Conservation (phyloP, 2,797 vertebrate species). For the Arctocebus calabarensis region DNA sequence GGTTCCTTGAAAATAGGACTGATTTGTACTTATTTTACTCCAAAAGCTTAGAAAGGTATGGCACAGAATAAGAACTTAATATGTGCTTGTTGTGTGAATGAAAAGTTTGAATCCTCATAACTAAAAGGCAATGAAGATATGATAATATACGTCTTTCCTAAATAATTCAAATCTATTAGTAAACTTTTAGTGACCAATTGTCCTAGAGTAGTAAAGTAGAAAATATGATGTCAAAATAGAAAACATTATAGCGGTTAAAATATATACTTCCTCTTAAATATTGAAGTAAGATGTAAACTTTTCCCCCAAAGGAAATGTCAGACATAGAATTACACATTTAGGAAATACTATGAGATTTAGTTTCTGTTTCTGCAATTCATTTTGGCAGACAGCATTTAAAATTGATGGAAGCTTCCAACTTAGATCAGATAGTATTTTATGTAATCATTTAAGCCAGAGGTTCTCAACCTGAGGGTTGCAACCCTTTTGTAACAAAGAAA, state of each 20-base stretch:
- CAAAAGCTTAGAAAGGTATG: background rate
- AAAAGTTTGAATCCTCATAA: background rate
- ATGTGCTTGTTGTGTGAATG: background rate
- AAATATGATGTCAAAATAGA: conserved; percentile 37
- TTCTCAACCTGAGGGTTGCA: too few species aligned
- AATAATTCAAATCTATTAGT: background rate
- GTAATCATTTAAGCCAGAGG: background rate
- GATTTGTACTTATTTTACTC: background rate
- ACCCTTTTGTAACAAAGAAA: too few species aligned
- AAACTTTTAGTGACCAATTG: background rate
- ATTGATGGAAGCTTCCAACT: conserved; percentile 1
- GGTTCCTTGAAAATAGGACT: background rate
- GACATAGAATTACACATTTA: background rate
- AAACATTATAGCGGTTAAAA: background rate
- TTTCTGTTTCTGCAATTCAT: background rate
- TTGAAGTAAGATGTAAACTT: background rate
- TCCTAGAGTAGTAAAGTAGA: background rate
- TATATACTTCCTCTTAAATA: background rate
- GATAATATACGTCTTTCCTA: background rate
- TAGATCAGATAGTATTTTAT: conserved; percentile 29
- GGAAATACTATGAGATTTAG: background rate
- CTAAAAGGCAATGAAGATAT: background rate
- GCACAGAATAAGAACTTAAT: background rate
- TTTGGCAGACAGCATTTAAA: conserved; percentile 57
- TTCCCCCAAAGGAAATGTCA: background rate